Conservation (phyloP, 2,113 vertebrate genomes). For the Nothoprocta pentlandii region DNA sequence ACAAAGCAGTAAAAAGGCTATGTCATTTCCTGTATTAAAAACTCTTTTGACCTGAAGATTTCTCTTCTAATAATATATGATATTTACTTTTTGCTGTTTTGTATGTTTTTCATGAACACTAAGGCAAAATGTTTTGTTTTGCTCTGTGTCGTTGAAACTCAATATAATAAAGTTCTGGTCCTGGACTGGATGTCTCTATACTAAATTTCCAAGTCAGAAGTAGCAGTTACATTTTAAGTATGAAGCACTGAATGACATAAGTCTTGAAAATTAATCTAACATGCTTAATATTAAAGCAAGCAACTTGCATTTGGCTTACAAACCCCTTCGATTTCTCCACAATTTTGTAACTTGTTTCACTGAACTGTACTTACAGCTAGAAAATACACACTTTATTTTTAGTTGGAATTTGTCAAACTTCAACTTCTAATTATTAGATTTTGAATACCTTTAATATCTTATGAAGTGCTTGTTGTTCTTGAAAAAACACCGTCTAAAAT, state of each 20-base stretch:
- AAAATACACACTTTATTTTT: not conserved
- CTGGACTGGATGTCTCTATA: not conserved
- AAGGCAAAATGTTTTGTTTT: not conserved
- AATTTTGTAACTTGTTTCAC: not conserved
- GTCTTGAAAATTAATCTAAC: not conserved
- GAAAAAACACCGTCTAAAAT: conserved; percentile 52
- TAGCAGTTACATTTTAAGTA: not conserved
- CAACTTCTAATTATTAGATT: conserved; percentile 12
- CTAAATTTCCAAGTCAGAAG: not conserved
- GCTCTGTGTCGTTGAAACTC: not conserved
- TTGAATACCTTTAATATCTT: conserved; percentile 48
- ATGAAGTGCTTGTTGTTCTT: conserved; percentile 46
- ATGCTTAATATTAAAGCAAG: not conserved
- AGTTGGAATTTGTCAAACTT: conserved; percentile 23
- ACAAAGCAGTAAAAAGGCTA: accelerated
- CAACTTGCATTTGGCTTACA: not conserved
- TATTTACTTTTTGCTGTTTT: not conserved
- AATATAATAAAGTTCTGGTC: not conserved
- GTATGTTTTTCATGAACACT: not conserved
- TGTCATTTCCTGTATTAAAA: not conserved
- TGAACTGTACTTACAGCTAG: not conserved
- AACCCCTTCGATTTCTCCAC: not conserved
- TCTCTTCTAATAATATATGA: accelerated
- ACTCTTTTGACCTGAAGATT: not conserved
- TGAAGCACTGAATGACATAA: not conserved